Evolutionary conservation across 1,140 invertebrate genomes (phyloP).

Genomic region (Drosophila novamexicana): DNA sequence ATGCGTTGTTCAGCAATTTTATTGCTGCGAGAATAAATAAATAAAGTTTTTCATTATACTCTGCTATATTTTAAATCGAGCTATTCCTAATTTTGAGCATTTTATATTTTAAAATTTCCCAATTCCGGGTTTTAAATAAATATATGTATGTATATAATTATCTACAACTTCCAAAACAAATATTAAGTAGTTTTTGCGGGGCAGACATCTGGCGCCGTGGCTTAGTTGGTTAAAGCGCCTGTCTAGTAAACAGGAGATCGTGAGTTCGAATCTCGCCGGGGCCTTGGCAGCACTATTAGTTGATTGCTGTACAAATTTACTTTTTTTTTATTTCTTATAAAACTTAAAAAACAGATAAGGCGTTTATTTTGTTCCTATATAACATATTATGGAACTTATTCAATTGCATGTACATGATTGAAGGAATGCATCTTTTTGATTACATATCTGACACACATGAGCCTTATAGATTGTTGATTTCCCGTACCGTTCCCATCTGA

Average conservation of each 20-base stretch:
- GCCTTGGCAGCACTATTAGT: not conserved
- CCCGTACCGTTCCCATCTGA: not conserved
- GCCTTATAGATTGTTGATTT: not conserved
- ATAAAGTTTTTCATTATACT: not conserved
- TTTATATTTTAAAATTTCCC: too few species aligned
- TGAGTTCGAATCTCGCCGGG: slow-evolving; percentile 86
- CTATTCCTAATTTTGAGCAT: too few species aligned
- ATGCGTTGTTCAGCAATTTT: too few species aligned
- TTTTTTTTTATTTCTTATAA: not conserved
- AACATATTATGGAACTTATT: too few species aligned
- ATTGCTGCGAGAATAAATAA: too few species aligned
- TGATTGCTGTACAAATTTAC: not conserved
- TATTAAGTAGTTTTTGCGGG: too few species aligned
- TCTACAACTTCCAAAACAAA: too few species aligned
- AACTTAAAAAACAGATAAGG: too few species aligned
- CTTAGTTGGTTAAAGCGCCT: slow-evolving; percentile 88
- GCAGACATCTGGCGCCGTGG: slow-evolving; percentile 85
- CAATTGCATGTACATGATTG: not conserved
- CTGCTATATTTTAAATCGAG: not conserved
- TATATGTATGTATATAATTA: too few species aligned
- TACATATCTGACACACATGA: not conserved
- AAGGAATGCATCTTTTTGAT: not conserved
- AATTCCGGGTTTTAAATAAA: too few species aligned
- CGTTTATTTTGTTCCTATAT: too few species aligned
- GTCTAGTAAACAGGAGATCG: slow-evolving; percentile 88